Conservation (phyloP, 2,797 vertebrate species). For the Pangasius mekongensis region DNA sequence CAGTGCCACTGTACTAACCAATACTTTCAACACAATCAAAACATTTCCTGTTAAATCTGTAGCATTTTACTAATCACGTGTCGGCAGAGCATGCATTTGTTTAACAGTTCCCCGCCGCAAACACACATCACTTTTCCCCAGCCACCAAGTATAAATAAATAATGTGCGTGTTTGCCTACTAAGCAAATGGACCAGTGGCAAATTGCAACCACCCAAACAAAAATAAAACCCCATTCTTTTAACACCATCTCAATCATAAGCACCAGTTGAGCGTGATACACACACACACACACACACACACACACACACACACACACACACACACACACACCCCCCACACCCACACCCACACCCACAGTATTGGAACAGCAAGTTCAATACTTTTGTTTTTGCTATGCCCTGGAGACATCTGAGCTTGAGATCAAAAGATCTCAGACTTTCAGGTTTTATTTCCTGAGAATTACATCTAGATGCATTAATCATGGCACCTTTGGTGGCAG, state of each 20-base stretch:
- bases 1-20: background rate
- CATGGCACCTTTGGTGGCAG: background rate
- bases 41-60: slow-evolving; percentile 1
- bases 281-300: too few relatives aligned
- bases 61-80: background rate
- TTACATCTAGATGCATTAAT: background rate
- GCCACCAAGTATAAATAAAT: slow-evolving; percentile 19
- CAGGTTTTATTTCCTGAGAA: background rate
- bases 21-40: background rate
- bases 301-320: too few relatives aligned
- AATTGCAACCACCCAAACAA: background rate
- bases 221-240: background rate
- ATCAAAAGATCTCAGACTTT: background rate
- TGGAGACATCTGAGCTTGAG: background rate
- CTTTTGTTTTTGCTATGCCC: background rate
- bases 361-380: background rate
- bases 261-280: background rate
- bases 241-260: background rate
- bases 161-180: background rate
- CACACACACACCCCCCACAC: too few relatives aligned
- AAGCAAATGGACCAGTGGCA: background rate
- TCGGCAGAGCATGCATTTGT: background rate
- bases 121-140: slow-evolving; percentile 5
- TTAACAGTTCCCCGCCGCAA: slow-evolving; percentile 10
- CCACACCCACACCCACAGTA: too few relatives aligned